Evolutionary conservation across 2,888 invertebrate genomes (phyloP).

Genomic region (Eudemis profundana): DNA sequence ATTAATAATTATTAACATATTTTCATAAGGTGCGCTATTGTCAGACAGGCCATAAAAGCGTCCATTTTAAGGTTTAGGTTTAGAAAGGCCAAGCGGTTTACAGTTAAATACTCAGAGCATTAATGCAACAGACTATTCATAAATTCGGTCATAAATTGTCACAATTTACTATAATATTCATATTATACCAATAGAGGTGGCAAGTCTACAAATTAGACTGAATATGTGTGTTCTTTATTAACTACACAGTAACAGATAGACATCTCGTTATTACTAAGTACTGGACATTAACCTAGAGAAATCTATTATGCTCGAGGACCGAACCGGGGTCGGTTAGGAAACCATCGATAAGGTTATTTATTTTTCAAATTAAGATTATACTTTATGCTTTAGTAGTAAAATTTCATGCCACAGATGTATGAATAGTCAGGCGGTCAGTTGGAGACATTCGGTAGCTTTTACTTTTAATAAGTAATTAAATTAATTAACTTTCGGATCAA

Average conservation of each 20-base stretch:
- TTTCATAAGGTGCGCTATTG: slow-evolving; percentile 12
- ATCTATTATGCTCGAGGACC: too few species aligned
- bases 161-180: slow-evolving; percentile 31
- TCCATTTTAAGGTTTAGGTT: slow-evolving; percentile 5
- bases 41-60: slow-evolving; percentile 10
- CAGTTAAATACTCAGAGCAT: slow-evolving; percentile 24
- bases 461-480: slow-evolving; percentile 18
- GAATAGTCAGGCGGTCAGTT: neutral
- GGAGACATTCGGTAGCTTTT: slow-evolving; percentile 13
- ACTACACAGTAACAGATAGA: slow-evolving; percentile 1
- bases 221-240: slow-evolving; percentile 3
- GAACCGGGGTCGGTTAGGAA: too few species aligned
- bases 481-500: slow-evolving; percentile 28
- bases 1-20: slow-evolving; percentile 23
- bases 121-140: slow-evolving; percentile 30
- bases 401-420: too few species aligned
- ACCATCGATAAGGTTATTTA: too few species aligned
- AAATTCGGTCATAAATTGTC: slow-evolving; percentile 25
- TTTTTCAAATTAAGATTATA: too few species aligned
- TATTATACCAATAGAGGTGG: neutral
- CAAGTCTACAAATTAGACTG: neutral
- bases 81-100: slow-evolving; percentile 8
- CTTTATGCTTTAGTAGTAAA: too few species aligned
- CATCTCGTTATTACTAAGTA: too few species aligned
- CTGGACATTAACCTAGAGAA: too few species aligned